Evolutionary conservation across 2,888 invertebrate species (phyloP).

Genomic region (Caenorhabditis uteleia): DNA sequence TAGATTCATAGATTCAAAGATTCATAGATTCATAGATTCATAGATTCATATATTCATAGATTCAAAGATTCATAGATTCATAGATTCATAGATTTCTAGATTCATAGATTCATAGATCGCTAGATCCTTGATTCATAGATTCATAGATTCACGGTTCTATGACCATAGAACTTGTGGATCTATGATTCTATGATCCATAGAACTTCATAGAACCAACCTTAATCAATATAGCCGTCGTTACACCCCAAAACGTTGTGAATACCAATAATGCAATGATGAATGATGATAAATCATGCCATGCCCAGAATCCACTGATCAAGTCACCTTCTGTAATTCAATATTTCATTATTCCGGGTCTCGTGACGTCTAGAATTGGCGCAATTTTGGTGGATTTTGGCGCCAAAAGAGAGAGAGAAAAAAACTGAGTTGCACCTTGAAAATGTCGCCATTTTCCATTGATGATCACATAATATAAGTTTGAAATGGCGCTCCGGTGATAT

Average conservation of each 20-base stretch:
- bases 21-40: background rate
- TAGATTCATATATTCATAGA: no score
- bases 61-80: no score
- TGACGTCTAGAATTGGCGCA: no score
- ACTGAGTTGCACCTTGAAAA: conserved; percentile 15
- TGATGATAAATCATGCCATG: conserved; percentile 97
- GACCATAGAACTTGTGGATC: no score
- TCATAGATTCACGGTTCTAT: no score
- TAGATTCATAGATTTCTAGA: no score
- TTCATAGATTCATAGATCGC: background rate
- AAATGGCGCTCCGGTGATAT: conserved; percentile 23
- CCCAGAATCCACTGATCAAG: conserved; percentile 76
- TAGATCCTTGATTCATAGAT: background rate
- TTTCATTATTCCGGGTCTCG: background rate
- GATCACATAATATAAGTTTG: conserved; percentile 25
- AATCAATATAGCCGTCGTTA: conserved; percentile 78
- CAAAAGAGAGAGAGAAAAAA: background rate
- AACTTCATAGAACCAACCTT: conserved; percentile 48
- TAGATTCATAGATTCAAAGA: no score
- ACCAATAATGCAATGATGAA: conserved; percentile 91
- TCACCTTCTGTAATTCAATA: conserved; percentile 59
- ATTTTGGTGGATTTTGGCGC: no score
- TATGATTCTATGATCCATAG: no score
- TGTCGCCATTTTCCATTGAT: conserved; percentile 28
- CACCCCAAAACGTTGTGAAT: conserved; percentile 83